phyloP scores from a whole-genome alignment of 2,888 invertebrate genomes.

The Cylloceria caligata region DNA sequence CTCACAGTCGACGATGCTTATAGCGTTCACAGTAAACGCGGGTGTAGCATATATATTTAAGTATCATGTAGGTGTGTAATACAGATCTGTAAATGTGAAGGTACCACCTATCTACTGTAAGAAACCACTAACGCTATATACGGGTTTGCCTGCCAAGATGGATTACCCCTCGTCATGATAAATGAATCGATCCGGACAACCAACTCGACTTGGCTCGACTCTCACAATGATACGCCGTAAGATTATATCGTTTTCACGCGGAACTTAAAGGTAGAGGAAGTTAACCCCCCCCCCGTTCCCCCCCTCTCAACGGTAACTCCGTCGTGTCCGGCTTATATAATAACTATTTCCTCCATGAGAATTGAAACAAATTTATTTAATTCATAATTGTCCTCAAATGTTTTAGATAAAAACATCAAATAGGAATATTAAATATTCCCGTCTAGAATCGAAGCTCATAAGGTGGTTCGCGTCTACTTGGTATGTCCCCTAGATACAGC shows the following conservation, averaged over 20 bases:
- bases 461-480: too few relatives aligned
- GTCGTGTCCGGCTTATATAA: background rate
- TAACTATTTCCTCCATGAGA: constrained; percentile 18
- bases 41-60: background rate
- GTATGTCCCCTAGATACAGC: too few relatives aligned
- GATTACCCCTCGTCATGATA: constrained; percentile 60
- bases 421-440: too few relatives aligned
- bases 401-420: too few relatives aligned
- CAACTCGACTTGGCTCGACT: constrained; percentile 15
- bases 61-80: constrained; percentile 26
- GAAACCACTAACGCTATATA: constrained; percentile 26
- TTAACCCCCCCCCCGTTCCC: too few relatives aligned
- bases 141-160: constrained; percentile 57
- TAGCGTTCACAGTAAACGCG: constrained; percentile 26
- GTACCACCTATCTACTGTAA: background rate
- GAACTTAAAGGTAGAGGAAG: constrained; percentile 25
- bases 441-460: too few relatives aligned
- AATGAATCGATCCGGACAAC: constrained; percentile 62
- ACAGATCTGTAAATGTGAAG: constrained; percentile 5
- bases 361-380: background rate
- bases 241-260: constrained; percentile 64
- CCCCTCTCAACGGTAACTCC: too few relatives aligned
- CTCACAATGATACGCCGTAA: constrained; percentile 23
- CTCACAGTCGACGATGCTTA: constrained; percentile 37
- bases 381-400: too few relatives aligned